phyloP scores from a whole-genome alignment of 2,888 invertebrate genomes.

The Macrophya annulata region DNA sequence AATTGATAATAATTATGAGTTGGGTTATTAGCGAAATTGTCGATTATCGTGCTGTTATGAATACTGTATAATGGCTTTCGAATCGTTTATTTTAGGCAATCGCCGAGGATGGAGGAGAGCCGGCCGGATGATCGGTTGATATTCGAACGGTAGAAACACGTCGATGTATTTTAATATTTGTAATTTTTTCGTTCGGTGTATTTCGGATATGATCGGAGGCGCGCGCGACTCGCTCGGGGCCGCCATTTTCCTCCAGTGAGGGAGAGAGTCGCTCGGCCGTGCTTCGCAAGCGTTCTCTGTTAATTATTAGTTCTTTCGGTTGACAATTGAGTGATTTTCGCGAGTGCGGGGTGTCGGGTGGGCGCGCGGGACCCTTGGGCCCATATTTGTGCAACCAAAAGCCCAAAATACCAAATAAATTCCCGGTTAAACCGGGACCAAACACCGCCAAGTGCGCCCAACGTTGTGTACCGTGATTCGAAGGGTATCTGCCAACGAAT shows the following conservation, averaged over 20 bases:
- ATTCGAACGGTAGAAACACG: slow-evolving; percentile 39
- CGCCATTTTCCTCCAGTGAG: slow-evolving; percentile 78
- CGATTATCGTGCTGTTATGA: not conserved
- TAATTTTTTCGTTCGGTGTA: slow-evolving; percentile 61
- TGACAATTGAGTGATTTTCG: slow-evolving; percentile 69
- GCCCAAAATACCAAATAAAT: slow-evolving; percentile 47
- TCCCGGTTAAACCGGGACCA: slow-evolving; percentile 53
- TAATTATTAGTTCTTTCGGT: slow-evolving; percentile 62
- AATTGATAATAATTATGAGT: slow-evolving; percentile 8
- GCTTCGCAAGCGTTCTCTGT: slow-evolving; percentile 60
- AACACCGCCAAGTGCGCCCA: slow-evolving; percentile 55
- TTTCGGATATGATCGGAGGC: slow-evolving; percentile 74
- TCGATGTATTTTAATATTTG: slow-evolving; percentile 43
- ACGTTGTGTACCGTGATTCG: slow-evolving; percentile 56
- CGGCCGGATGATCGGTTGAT: slow-evolving; percentile 19
- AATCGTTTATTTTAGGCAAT: not conserved
- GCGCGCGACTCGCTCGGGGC: slow-evolving; percentile 76
- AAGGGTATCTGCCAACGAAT: slow-evolving; percentile 51
- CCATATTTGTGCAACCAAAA: slow-evolving; percentile 65
- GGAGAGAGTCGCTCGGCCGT: slow-evolving; percentile 74
- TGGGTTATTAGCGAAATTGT: not conserved
- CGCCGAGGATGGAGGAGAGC: not conserved
- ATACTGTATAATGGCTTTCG: not conserved
- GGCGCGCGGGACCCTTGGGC: slow-evolving; percentile 70
- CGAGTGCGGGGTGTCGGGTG: slow-evolving; percentile 70